Percentiles rank a stretch among this genome's conserved stretches.
phyloP scores from a whole-genome alignment of 2,113 vertebrate species.

The Megalops atlanticus region DNA sequence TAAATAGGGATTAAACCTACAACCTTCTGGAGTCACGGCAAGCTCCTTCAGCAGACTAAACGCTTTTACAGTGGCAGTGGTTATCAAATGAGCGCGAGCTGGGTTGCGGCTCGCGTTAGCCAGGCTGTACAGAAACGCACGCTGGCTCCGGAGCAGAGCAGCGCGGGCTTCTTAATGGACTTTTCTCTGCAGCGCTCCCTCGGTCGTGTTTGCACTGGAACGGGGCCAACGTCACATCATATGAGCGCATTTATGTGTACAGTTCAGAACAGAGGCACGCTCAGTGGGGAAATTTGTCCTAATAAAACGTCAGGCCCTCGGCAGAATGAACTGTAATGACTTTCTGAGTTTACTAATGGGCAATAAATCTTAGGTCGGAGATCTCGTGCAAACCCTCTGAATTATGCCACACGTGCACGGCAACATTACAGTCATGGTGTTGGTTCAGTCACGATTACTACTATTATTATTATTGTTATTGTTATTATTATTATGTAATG shows the following conservation, averaged over 20 bases:
- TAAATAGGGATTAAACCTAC: too few relatives aligned
- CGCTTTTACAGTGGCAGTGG: too few relatives aligned
- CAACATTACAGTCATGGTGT: background rate
- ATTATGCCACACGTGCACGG: constrained; percentile 37
- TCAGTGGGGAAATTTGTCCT: constrained; percentile 72
- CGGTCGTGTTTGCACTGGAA: constrained; percentile 21
- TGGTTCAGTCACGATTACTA: background rate
- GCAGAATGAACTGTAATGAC: constrained; percentile 83
- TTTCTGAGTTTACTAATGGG: constrained; percentile 81
- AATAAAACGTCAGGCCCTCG: constrained; percentile 80
- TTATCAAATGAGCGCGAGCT: too few relatives aligned
- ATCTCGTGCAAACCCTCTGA: constrained; percentile 51
- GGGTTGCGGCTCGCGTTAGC: too few relatives aligned
- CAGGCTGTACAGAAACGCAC: background rate
- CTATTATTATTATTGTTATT: background rate
- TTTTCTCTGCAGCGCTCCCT: constrained; percentile 17
- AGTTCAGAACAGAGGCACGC: constrained; percentile 61
- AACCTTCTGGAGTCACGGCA: too few relatives aligned
- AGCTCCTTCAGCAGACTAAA: too few relatives aligned
- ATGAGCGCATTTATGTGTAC: constrained; percentile 47
- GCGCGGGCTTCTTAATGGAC: constrained; percentile 35
- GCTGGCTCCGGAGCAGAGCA: background rate
- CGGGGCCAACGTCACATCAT: constrained; percentile 43
- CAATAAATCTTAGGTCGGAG: constrained; percentile 79
- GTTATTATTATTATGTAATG: background rate